Evolutionary conservation across 2,888 invertebrate genomes (phyloP).

Genomic region (Allophyes oxyacanthae): DNA sequence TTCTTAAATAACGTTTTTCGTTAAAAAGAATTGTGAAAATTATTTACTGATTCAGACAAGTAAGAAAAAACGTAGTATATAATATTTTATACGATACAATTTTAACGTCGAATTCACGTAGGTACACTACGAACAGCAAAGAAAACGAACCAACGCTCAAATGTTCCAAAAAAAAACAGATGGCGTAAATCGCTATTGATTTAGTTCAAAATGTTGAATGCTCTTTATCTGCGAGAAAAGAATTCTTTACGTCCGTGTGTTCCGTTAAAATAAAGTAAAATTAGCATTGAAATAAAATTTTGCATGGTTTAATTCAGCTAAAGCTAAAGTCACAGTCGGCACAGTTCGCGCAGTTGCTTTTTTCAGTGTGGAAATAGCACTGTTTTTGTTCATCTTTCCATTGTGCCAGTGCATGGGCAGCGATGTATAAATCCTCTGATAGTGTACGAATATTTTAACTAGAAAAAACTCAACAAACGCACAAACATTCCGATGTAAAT

Average conservation of each 20-base stretch:
- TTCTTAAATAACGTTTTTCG: too few relatives aligned
- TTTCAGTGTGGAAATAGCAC: constrained; percentile 67
- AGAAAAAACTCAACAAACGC: constrained; percentile 67
- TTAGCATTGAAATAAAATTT: constrained; percentile 48
- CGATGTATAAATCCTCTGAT: constrained; percentile 85
- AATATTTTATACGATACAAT: too few relatives aligned
- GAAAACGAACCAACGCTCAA: too few relatives aligned
- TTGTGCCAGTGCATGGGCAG: constrained; percentile 77
- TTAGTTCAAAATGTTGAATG: constrained; percentile 2
- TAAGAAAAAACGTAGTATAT: too few relatives aligned
- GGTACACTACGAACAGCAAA: too few relatives aligned
- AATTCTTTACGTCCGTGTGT: constrained; percentile 11
- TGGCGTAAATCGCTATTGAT: neutral
- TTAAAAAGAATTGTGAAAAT: too few relatives aligned
- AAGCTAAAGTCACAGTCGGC: constrained; percentile 48
- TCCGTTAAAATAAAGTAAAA: constrained; percentile 45
- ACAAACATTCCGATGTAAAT: constrained; percentile 63
- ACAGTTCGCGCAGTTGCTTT: constrained; percentile 60
- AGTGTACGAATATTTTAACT: constrained; percentile 78
- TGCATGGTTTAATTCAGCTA: constrained; percentile 53
- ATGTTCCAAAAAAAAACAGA: too few relatives aligned
- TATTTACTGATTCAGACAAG: too few relatives aligned
- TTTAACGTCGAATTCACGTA: too few relatives aligned
- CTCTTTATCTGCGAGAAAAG: constrained; percentile 1
- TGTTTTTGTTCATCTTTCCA: constrained; percentile 83